Evolutionary conservation across 30 jellyfish, hydroid and myxozoan genomes (phyloP).

Genomic region (Hydractinia symbiolongicarpus): DNA sequence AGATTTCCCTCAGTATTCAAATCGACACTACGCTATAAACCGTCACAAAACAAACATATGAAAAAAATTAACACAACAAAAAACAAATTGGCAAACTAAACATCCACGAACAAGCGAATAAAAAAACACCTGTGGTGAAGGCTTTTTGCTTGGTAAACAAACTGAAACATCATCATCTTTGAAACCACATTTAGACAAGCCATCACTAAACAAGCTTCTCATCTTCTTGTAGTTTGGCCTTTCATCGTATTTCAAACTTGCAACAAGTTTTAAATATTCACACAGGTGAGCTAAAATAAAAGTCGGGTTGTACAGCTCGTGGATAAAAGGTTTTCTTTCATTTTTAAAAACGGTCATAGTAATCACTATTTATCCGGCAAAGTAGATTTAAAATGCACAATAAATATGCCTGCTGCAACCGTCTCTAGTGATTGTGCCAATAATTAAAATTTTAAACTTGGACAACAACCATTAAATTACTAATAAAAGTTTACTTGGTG

Average conservation of each 20-base stretch:
- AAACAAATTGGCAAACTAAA: too few relatives aligned
- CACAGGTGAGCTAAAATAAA: slow-evolving; percentile 45
- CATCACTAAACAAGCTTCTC: slow-evolving; percentile 47
- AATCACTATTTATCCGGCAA: too few relatives aligned
- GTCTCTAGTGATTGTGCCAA: too few relatives aligned
- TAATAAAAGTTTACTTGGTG: slow-evolving; percentile 44
- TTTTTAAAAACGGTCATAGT: too few relatives aligned
- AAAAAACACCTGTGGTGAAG: slow-evolving; percentile 23
- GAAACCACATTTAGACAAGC: slow-evolving; percentile 33
- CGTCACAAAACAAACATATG: too few relatives aligned
- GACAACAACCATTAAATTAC: not conserved
- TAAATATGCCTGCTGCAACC: too few relatives aligned
- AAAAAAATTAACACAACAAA: too few relatives aligned
- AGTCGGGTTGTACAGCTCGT: not conserved
- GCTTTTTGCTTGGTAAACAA: not conserved
- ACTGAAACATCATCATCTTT: slow-evolving; percentile 74
- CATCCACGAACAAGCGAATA: not conserved
- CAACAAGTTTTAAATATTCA: slow-evolving; percentile 45
- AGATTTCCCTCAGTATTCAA: too few relatives aligned
- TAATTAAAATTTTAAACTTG: too few relatives aligned
- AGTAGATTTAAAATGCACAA: too few relatives aligned
- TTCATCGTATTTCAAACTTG: slow-evolving; percentile 51
- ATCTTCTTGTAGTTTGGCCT: slow-evolving; percentile 62
- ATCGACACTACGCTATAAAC: too few relatives aligned
- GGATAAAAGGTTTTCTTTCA: too few relatives aligned